Base-by-base conservation (phyloP, 2,888 invertebrate genomes). In the Lasioglossum pauxillum region DNA sequence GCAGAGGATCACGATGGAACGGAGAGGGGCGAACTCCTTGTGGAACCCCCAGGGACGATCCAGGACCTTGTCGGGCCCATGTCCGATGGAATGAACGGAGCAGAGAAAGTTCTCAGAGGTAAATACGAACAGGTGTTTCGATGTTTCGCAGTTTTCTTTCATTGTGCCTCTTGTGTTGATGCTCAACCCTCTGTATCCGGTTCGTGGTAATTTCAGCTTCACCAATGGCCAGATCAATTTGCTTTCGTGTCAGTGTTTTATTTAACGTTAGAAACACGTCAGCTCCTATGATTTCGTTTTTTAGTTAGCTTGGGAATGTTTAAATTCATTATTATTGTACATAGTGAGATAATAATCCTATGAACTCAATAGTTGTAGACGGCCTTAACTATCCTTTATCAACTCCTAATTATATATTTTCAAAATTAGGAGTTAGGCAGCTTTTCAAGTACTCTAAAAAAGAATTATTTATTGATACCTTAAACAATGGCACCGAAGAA, bases 41-140 rank as follows among this genome's bases (percentile, higher is more conserved):
- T 69, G 86, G 85, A 88, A 86, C 88, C 81, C 86, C 82, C 91
- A 90, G 91, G 90, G 87, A 85, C 88, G 91, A 90, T 90, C 78
- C 35, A 78, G 82, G 79, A 81, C 75, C 80, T 77, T 80, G 49
- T 64, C 53, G 91, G 80, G 84, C 87, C 91, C 91, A 81, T 73
- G 87, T 78, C 79, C 49, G 57, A 16, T 27, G 38, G 77, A 83
- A 67, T 57, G 19, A 53, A 35, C 41, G 10, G 46, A 31, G 23
- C 14, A 14, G 75, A 72, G 78, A 72, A 53, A 64, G 74, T 75
- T 75, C 35, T 31, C 38, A 41, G 64, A 44, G 31, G 46, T 38
- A 64, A 74, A 67, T 38, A 73, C 41, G 46, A 35, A 60, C 64
- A 80, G 74, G 67, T 69, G 57, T 44, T 31, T 41, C 31, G 49